Percentiles rank a stretch among this genome's conserved stretches.
Conservation (phyloP, 2,113 vertebrate species). For the Pelmatolapia mariae region DNA sequence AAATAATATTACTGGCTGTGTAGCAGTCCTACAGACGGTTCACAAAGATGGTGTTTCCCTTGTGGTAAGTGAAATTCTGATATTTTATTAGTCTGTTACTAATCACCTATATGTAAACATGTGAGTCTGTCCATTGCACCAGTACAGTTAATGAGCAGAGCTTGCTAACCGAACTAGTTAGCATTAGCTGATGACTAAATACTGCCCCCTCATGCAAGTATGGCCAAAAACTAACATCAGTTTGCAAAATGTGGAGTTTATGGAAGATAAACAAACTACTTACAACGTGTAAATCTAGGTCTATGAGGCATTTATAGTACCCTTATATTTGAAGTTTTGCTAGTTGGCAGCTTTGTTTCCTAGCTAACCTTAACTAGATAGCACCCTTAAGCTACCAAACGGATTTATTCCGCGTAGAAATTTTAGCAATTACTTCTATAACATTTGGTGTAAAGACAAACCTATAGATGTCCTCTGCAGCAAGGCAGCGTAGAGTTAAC, state of each 20-base stretch:
- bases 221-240: neutral
- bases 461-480: neutral
- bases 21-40: neutral
- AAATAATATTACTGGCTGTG: neutral
- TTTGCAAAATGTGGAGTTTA: neutral
- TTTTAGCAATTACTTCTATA: neutral
- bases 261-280: neutral
- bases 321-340: neutral
- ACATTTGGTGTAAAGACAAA: neutral
- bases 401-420: accelerated
- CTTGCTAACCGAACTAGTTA: neutral
- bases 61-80: neutral
- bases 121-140: neutral
- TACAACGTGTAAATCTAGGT: neutral
- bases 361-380: neutral
- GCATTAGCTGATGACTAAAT: neutral
- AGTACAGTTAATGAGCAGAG: neutral
- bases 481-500: neutral
- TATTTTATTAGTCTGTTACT: neutral
- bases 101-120: neutral
- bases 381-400: neutral
- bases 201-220: neutral
- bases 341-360: neutral
- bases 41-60: neutral
- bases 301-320: neutral